Conservation (phyloP, 2,113 vertebrate genomes). For the Aptenodytes patagonicus region DNA sequence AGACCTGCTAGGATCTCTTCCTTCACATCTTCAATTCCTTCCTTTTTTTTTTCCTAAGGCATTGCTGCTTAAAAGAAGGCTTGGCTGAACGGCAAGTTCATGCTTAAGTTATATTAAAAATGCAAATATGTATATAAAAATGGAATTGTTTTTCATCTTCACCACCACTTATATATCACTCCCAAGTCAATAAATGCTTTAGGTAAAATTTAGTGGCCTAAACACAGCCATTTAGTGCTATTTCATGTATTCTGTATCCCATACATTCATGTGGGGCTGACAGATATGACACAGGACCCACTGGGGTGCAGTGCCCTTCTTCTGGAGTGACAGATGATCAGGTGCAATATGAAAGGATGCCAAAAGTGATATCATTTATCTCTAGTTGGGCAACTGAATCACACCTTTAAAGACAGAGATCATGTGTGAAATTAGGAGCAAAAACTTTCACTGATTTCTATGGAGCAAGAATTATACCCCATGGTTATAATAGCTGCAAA, state of each 20-base stretch:
- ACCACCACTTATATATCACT: not conserved
- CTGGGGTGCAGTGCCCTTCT: not conserved
- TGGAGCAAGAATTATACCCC: not conserved
- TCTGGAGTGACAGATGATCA: not conserved
- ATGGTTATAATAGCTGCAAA: not conserved
- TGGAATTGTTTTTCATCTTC: not conserved
- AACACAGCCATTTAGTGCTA: not conserved
- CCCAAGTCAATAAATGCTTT: not conserved
- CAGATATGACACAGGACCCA: not conserved
- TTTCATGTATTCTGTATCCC: not conserved
- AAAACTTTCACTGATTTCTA: not conserved
- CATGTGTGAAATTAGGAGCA: not conserved
- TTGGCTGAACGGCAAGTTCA: not conserved
- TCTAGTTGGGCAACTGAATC: not conserved
- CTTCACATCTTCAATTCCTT: not conserved
- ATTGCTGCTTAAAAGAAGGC: not conserved
- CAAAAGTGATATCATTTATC: not conserved
- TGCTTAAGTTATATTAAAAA: not conserved
- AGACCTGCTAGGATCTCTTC: not conserved
- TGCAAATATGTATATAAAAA: not conserved
- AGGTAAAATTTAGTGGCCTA: not conserved
- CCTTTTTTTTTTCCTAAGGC: not conserved
- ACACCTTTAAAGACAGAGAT: not conserved
- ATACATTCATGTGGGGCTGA: not conserved
- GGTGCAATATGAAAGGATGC: not conserved